Base-by-base conservation (phyloP, 2,113 vertebrate genomes). In the Silurus glanis region DNA sequence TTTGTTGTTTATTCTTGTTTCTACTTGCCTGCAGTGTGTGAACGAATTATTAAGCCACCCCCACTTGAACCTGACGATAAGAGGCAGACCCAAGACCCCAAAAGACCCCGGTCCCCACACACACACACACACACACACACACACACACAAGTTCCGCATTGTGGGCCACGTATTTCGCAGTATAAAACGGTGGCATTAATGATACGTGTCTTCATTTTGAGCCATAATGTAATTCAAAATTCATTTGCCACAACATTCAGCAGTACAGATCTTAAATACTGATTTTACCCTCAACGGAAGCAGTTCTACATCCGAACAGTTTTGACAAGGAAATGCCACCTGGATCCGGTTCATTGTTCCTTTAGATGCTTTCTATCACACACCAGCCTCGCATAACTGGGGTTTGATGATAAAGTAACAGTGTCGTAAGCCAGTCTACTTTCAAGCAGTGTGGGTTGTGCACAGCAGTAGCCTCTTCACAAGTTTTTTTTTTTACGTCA, bases 1-100 rank as follows among this genome's bases (percentile, higher is more conserved):
- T 76, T 76, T 47, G 8, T 83, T 78, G 75, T 81, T 84, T 81
- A 69, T 88, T 80, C 17, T 66, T 69, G 71, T 87, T 58, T 87
- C 67, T 80, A 47, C 74, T 88, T 82, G 82, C 85, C 90, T 78
- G 90, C 80, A 86, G 58, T 86, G 83, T 88, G 85, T 61, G 87
- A 67, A 85, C 71, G 64, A 89, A 88, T 88, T 83, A 62, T 61
- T n/a, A 89, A 89, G 85, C 87, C 58, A 84, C 72, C 66, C 69
- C 80, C 87, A 87, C 90, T 90, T 84, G 56, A 85, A 64, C 58
- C 59, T 79, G 75, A 81, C 55, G 59, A 47, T 85, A 66, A 69
- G 47, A 80, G 45, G 69, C 61, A 67, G 76, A 86, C 72, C 37
- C 55, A 56, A 67, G 16, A 19, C 17, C 53, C 49, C 84, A 58